These are phyloP conservation scores for Carpatolechia fugitivella DNA, from an alignment of 2,888 invertebrate genomes.

Conservation along the genomic window DNA sequence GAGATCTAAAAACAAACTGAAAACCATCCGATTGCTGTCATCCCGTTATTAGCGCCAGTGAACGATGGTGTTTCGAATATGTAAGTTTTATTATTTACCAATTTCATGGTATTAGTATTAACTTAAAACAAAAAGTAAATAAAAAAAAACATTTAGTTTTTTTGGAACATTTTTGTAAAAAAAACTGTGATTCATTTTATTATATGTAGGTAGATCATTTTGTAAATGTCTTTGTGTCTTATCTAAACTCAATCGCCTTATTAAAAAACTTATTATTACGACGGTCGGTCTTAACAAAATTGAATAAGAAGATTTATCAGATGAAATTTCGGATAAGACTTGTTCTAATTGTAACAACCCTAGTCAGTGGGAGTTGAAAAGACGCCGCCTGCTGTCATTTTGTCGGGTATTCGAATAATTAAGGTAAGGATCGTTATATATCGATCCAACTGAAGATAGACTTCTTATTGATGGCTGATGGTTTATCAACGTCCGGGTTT, in stretches of 20 bases:
- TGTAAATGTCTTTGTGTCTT: no score
- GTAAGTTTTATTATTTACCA: no score
- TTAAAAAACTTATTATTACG: neutral
- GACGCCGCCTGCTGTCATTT: constrained; percentile 55
- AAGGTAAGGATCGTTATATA: constrained; percentile 47
- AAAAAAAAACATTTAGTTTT: neutral
- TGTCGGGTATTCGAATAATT: constrained; percentile 59
- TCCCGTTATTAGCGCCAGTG: constrained; percentile 39
- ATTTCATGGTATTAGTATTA: no score
- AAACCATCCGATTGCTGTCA: constrained; percentile 51
- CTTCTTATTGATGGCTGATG: constrained; percentile 61
- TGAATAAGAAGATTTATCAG: constrained; percentile 1
- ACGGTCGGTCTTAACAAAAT: neutral
- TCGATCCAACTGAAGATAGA: constrained; percentile 48
- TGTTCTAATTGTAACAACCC: neutral
- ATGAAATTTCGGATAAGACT: neutral
- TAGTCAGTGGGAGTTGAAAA: constrained; percentile 35
- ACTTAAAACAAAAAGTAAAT: no score
- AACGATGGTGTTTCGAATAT: neutral
- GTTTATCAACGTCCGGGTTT: constrained; percentile 62
- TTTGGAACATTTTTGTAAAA: neutral
- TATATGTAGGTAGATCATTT: no score
- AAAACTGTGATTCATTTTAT: no score
- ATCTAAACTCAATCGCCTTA: neutral
- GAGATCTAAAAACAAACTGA: constrained; percentile 67